A percentile compares a stretch with the other conserved stretches of the same genome.
These are phyloP conservation scores for Mugil cephalus DNA, from an alignment of 2,113 vertebrate genomes.

Conservation along the genomic window DNA sequence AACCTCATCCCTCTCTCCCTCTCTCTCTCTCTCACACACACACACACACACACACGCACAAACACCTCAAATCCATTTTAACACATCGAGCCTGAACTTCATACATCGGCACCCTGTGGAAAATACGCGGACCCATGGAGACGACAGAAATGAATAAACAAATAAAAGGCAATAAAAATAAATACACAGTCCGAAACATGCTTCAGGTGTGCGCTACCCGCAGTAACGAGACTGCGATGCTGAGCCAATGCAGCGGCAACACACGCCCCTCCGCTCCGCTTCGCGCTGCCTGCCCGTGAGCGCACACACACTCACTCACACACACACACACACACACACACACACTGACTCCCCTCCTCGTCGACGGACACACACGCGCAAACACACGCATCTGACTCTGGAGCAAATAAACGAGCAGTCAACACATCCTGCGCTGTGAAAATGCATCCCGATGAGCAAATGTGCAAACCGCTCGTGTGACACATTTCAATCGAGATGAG, in stretches of 20 bases:
- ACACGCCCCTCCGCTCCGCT: slow-evolving; percentile 79
- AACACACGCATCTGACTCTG: slow-evolving; percentile 37
- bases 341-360: slow-evolving; percentile 1
- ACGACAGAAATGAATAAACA: not conserved
- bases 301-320: slow-evolving; percentile 23
- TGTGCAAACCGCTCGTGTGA: slow-evolving; percentile 72
- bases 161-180: too few species aligned
- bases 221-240: slow-evolving; percentile 74
- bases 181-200: slow-evolving; percentile 55
- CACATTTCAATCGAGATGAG: slow-evolving; percentile 75
- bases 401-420: slow-evolving; percentile 58
- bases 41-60: slow-evolving; percentile 1
- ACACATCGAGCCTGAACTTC: slow-evolving; percentile 11
- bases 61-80: slow-evolving; percentile 3
- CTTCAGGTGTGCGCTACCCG: slow-evolving; percentile 80
- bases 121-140: not conserved
- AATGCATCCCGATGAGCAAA: slow-evolving; percentile 38
- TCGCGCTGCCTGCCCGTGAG: slow-evolving; percentile 33
- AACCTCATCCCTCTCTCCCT: slow-evolving; percentile 20
- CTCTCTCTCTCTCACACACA: slow-evolving; percentile 7
- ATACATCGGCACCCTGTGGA: not conserved
- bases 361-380: slow-evolving; percentile 49
- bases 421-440: slow-evolving; percentile 48
- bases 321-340: slow-evolving; percentile 29
- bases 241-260: slow-evolving; percentile 80